Evolutionary conservation across 2,888 invertebrate species (phyloP).

Genomic region (Anodontia alba): DNA sequence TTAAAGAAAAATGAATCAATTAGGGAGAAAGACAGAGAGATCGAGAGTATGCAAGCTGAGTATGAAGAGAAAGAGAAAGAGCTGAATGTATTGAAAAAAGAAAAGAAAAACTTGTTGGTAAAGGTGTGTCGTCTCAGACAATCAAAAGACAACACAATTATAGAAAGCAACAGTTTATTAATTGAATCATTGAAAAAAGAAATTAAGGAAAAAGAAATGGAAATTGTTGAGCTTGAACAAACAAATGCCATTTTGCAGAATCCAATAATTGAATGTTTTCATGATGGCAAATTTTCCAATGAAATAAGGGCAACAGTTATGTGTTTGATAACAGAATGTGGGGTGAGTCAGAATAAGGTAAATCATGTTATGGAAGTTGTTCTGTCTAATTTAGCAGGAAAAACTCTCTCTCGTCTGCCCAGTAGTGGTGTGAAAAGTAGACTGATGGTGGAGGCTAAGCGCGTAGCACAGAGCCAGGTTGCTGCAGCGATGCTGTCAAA

Average conservation of each 20-base stretch:
- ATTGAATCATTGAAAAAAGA: conserved; percentile 2
- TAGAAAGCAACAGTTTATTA: neutral
- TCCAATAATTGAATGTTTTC: conserved; percentile 20
- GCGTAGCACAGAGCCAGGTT: conserved; percentile 29
- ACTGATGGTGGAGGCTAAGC: conserved; percentile 37
- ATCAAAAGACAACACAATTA: neutral
- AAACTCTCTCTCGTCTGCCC: conserved; percentile 28
- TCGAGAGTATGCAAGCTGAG: neutral
- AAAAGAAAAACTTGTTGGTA: conserved; percentile 3
- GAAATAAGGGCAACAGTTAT: conserved; percentile 29
- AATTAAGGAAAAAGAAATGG: conserved; percentile 1
- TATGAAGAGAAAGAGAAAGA: too few relatives aligned
- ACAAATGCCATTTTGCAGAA: conserved; percentile 10
- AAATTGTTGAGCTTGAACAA: too few relatives aligned
- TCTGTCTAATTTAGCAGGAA: conserved; percentile 26
- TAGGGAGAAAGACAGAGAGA: conserved; percentile 17
- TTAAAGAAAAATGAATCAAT: neutral
- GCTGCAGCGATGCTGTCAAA: conserved; percentile 24
- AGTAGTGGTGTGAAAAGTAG: conserved; percentile 40
- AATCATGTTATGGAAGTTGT: conserved; percentile 35
- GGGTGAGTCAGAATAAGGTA: conserved; percentile 32
- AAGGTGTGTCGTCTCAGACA: conserved; percentile 10
- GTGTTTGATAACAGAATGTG: too few relatives aligned
- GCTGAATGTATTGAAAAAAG: too few relatives aligned
- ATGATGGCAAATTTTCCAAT: conserved; percentile 22